phyloP scores from a whole-genome alignment of 2,888 invertebrate genomes.

The Ormyrus rosae region DNA sequence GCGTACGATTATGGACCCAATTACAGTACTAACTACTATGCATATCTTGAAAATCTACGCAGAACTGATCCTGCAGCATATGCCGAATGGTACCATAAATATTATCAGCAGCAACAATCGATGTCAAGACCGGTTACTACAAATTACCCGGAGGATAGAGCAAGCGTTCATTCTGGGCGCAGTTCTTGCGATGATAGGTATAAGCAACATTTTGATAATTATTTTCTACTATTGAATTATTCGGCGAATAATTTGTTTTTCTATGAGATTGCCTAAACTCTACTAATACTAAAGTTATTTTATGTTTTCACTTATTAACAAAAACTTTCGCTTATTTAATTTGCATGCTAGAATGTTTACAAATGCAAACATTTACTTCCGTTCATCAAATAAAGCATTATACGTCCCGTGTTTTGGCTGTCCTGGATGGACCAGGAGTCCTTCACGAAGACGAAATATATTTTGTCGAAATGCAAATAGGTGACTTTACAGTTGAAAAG shows the following conservation, averaged over 20 bases:
- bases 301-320: constrained; percentile 34
- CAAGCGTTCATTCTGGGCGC: constrained; percentile 89
- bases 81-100: constrained; percentile 86
- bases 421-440: constrained; percentile 66
- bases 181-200: constrained; percentile 87
- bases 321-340: constrained; percentile 65
- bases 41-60: constrained; percentile 87
- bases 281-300: not conserved
- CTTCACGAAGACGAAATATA: constrained; percentile 65
- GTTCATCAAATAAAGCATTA: constrained; percentile 70
- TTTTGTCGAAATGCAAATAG: constrained; percentile 68
- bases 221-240: not conserved
- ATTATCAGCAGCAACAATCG: constrained; percentile 76
- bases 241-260: not conserved
- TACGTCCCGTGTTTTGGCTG: constrained; percentile 70
- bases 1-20: constrained; percentile 70
- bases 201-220: not conserved
- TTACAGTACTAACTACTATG: constrained; percentile 77
- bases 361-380: constrained; percentile 70
- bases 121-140: constrained; percentile 65
- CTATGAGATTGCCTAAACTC: too few relatives aligned
- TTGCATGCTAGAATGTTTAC: constrained; percentile 70
- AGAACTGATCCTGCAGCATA: constrained; percentile 88
- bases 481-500: constrained; percentile 62
- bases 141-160: constrained; percentile 81